Base-by-base conservation (phyloP, 2,113 vertebrate genomes). In the Ptilorrhoa leucosticta region DNA sequence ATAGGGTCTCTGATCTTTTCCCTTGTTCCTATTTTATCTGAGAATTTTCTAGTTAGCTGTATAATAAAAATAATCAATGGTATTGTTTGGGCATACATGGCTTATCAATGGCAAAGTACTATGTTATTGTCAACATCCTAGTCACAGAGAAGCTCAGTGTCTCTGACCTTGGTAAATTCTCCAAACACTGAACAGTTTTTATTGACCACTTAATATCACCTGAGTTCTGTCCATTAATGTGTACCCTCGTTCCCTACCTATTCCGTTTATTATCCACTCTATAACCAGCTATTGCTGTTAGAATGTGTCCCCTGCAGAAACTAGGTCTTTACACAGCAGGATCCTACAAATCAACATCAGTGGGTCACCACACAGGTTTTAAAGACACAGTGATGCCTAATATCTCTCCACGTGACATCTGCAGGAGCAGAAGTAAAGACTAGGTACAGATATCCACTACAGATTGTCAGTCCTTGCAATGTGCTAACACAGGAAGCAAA, bases 301-400 rank as follows among this genome's bases (percentile, higher is more conserved):
- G 95, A 98, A 97, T 84, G 86, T 90, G 78, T 97, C 95, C 95
- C 95, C 96, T 96, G 96, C 93, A 95, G 98, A 98, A 98, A 98
- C 93, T 97, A 98, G 98, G 98, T 97, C 97, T 98, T 98, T 97
- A 97, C 98, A 94, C 98, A 98, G 98, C 97, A 79, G 98, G 98
- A 96, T 97, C 91, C 87, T 47, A 83, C 94, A 98, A 97, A 98
- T 98, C 97, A 97, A 97, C 97, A 97, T 97, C 97, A 98, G 84
- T 97, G 96, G 96, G 97, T 97, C 97, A 98, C 97, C 96, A 97
- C 61, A 95, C 81, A 61, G 95, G 53, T 96, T 97, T 98, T 97
- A 96, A 94, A 97, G 97, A 97, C 94, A 94, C 96, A 90, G 93
- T 88, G 96, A 96, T 96, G 94, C 96, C 97, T 98, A 89, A 98